A percentile compares a stretch with the other conserved stretches of the same genome.
Evolutionary conservation across 2,888 invertebrate genomes (phyloP).

Genomic region (Acrobasis consociella): DNA sequence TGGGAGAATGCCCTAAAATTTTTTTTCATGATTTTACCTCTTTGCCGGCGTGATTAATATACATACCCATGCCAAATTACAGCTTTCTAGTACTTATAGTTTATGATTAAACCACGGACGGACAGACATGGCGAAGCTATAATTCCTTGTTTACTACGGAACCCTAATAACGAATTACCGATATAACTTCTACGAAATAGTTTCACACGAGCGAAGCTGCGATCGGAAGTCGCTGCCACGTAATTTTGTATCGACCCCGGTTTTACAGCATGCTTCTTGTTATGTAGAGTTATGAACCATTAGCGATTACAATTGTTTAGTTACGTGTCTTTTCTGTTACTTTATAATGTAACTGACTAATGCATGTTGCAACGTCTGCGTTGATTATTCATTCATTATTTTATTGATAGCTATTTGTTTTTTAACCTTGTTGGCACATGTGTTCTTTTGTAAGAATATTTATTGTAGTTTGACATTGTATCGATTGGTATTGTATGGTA

Average conservation of each 20-base stretch:
- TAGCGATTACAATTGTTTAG: slow-evolving; percentile 4
- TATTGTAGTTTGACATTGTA: background rate
- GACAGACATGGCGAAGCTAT: too few relatives aligned
- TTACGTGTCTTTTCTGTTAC: slow-evolving; percentile 24
- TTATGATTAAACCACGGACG: too few relatives aligned
- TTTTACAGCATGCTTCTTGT: slow-evolving; percentile 7
- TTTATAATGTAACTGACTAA: slow-evolving; percentile 6
- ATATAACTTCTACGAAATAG: background rate
- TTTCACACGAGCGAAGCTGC: slow-evolving; percentile 8
- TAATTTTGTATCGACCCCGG: slow-evolving; percentile 11
- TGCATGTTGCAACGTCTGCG: background rate
- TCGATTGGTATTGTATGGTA: background rate
- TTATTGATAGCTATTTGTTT: slow-evolving; percentile 2
- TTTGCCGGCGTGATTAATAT: too few relatives aligned
- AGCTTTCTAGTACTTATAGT: too few relatives aligned
- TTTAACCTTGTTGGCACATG: slow-evolving; percentile 2
- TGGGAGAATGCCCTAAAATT: too few relatives aligned
- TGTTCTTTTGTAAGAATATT: background rate
- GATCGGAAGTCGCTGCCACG: slow-evolving; percentile 8
- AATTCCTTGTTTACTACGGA: too few relatives aligned
- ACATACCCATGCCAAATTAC: too few relatives aligned
- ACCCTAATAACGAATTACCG: too few relatives aligned
- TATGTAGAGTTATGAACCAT: slow-evolving; percentile 14
- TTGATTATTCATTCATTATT: slow-evolving; percentile 9
- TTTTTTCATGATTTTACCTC: too few relatives aligned